Evolutionary conservation across 2,113 vertebrate species (phyloP), one percentile per base, ranked within the genome.

Genomic region (Tor tambroides): DNA sequence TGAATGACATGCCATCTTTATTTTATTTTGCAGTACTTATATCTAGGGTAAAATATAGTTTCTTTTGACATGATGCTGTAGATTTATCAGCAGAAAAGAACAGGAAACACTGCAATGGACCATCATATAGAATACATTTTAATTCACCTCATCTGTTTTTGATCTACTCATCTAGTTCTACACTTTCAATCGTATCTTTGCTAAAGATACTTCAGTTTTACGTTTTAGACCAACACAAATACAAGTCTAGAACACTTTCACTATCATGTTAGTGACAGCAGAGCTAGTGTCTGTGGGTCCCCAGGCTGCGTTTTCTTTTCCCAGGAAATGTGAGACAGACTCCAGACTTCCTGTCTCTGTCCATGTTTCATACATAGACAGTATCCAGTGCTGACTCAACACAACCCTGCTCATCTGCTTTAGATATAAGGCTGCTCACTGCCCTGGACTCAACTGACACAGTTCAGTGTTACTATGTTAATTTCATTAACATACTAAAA

Each of bases 301-400:
- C 7, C 28, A 30, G 43, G 74, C 71, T 87, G 41, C 56, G 51
- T 72, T 83, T 83, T 41, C 51, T 43, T 61, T 63, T 76, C 41
- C 43, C 46, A 63, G 61, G 80, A 84, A 78, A 84, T 76, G 71
- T 51, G 56, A 88, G 69, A 78, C 28, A 0, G 83, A 63, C 83
- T 85, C 82, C 65, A 88, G 87, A 78, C 77, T 43, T 85, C 76
- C 67, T 65, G 87, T 85, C 87, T 85, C 87, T 61, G 41, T 74
- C n/a, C 35, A 38, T 74, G 81, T 59, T 84, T 72, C 83, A 74
- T 56, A 80, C 56, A n/a, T 72, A 72, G 28, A 72, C 19, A 84
- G 23, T 84, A 83, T 46, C 59, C 63, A 83, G 65, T 15, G 80
- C 80, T 87, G 79, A 77, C 80, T 76, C 72, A 61, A 84, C 82